Evolutionary conservation across 2,888 invertebrate species (phyloP), one percentile per base, ranked within the genome.

Genomic region (Helicoverpa assulta): DNA sequence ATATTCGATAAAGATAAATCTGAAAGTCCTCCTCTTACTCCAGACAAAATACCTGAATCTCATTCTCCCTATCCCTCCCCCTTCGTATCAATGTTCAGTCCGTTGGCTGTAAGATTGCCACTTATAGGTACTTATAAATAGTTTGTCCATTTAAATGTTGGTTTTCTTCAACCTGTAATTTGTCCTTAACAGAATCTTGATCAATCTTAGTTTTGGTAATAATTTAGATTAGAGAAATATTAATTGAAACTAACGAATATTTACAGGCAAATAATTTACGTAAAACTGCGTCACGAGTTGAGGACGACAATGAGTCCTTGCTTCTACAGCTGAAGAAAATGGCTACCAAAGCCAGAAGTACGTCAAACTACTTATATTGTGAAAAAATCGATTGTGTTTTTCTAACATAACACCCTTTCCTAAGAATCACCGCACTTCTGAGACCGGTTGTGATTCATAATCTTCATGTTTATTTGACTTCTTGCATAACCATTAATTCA

Each of bases 231-330:
- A 86, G 78, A 80, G 64, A 80, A 84, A 84, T 75, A 77, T 81
- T 87, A 86, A 87, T 89, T 80, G 85, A 77, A 91, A 93, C 91
- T 92, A 94, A 93, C 93, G 89, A 93, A 91, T 94, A 92, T 94
- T 95, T 97, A 92, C 97, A 98, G 98, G 98, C 97, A 92, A 97
- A 98, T 96, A 98, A 97, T 95, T 97, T 98, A 93, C 97, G 98
- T 95, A 98, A 98, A 96, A 98, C 98, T 96, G 97, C 98, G 90
- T 97, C 98, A 90, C 97, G 99, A 89, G 97, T 99, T 92, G 99
- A 99, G 96, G 99, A 99, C 93, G 99, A 99, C 96, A 99, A 99
- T 96, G 99, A 99, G 95, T 98, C 98, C 86, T 96, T 99, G 95
- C 97, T 98, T 95, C 97, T 98, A 96, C 99, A 99, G 97, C 97